Conservation (phyloP, 2,113 vertebrate genomes). For the Mionectes macconnelli region DNA sequence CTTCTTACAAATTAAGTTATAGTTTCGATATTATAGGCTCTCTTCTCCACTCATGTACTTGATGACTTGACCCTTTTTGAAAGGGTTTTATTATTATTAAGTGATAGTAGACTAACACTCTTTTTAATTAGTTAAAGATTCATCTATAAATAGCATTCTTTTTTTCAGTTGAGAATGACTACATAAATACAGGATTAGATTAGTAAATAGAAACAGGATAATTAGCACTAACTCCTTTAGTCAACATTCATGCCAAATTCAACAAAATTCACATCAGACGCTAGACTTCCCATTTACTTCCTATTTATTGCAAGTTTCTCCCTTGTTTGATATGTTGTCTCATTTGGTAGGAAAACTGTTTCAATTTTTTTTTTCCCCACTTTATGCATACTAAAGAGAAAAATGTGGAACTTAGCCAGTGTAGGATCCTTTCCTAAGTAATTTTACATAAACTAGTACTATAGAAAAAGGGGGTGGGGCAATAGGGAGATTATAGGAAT, state of each 20-base stretch:
- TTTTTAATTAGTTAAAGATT: not conserved
- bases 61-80: not conserved
- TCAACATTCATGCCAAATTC: not conserved
- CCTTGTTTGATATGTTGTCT: not conserved
- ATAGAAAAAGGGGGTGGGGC: rapidly evolving
- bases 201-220: not conserved
- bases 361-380: not conserved
- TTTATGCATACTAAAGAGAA: not conserved
- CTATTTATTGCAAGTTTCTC: not conserved
- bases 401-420: not conserved
- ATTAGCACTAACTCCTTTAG: not conserved
- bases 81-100: not conserved
- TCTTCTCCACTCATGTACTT: not conserved
- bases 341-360: not conserved
- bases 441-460: not conserved
- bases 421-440: not conserved
- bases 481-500: not conserved
- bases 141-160: not conserved
- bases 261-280: not conserved
- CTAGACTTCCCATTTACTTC: not conserved
- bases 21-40: not conserved
- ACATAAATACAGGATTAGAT: not conserved
- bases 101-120: not conserved
- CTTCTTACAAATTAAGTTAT: not conserved
- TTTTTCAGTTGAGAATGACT: not conserved